These are phyloP conservation scores for Euphonia xanthogaster DNA, from an alignment of 2,797 vertebrate species.

Conservation along the genomic window DNA sequence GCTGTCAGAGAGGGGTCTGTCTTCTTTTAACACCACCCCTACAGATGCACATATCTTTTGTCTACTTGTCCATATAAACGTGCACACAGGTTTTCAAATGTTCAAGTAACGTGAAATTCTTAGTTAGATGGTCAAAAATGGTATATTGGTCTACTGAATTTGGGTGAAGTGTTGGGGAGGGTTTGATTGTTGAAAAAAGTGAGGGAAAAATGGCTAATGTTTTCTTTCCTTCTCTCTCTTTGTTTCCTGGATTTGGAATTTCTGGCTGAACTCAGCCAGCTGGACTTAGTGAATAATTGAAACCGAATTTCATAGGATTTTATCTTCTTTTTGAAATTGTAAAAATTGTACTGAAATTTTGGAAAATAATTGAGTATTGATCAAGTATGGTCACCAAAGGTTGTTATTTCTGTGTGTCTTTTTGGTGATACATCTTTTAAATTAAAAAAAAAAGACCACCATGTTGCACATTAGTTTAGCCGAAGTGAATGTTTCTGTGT, in stretches of 20 bases:
- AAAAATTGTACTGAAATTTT: background rate
- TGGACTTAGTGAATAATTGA: background rate
- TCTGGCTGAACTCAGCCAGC: background rate
- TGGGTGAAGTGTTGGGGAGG: background rate
- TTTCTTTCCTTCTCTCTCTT: background rate
- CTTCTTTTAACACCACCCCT: background rate
- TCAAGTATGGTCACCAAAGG: background rate
- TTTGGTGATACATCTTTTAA: background rate
- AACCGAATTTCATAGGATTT: background rate
- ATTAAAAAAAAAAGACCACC: background rate
- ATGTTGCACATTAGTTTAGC: background rate
- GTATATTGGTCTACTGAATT: background rate
- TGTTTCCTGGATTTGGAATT: background rate
- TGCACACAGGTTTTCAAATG: background rate
- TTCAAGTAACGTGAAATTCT: background rate
- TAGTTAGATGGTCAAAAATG: background rate
- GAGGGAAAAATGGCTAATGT: background rate
- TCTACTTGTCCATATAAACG: background rate
- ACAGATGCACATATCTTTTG: fast-evolving
- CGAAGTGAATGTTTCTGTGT: background rate
- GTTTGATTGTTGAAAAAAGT: background rate
- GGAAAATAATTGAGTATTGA: background rate
- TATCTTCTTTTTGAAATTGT: background rate
- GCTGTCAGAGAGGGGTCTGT: background rate
- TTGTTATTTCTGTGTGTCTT: background rate